Base-by-base conservation (phyloP, 1,140 invertebrate species). In the Ceratina japonica region DNA sequence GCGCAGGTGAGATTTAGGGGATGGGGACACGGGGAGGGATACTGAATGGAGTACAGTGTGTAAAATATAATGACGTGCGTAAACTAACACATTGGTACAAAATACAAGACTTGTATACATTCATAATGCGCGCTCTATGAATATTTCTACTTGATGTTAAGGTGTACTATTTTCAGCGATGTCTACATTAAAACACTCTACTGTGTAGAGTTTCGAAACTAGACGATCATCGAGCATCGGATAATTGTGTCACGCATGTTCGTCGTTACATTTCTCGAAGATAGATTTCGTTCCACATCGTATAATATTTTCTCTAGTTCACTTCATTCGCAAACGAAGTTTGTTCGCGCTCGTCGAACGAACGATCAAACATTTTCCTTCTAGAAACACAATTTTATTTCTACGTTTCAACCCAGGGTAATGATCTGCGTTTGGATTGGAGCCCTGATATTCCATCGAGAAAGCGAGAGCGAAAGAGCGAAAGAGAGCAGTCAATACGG, bases 31-130 rank as follows among this genome's bases (percentile, higher is more conserved):
- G 62, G 18, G 27, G 61, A 58, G 54, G 62, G 75, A 78, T 65
- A n/a, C 75, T 56, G 71, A n/a, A 61, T 52, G 82, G 61, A 79
- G 83, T 87, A 83, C 85, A 86, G 82, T 87, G 85, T 88, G 76
- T 86, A 87, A 87, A 84, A 78, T 86, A 63, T 59, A 76, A 87
- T 80, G 65, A 82, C 85, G 82, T 84, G 82, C 76, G 75, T 70
- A 83, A 79, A 86, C 79, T 82, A 86, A 84, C 83, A 75, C 77
- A 84, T 87, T 83, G 84, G 84, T 84, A 87, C 80, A 87, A 86
- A 85, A 85, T 65, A 84, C 81, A 88, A 89, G 81, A 87, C 82
- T 88, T 88, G 82, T 85, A 86, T 88, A 84, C 83, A 84, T 84
- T 85, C 81, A 72, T 84, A 44, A 86, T 75, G 75, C 78, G 80